A percentile compares a stretch with the other conserved stretches of the same genome.
Evolutionary conservation across 1,140 invertebrate species (phyloP).

Genomic region (Vanessa atalanta): DNA sequence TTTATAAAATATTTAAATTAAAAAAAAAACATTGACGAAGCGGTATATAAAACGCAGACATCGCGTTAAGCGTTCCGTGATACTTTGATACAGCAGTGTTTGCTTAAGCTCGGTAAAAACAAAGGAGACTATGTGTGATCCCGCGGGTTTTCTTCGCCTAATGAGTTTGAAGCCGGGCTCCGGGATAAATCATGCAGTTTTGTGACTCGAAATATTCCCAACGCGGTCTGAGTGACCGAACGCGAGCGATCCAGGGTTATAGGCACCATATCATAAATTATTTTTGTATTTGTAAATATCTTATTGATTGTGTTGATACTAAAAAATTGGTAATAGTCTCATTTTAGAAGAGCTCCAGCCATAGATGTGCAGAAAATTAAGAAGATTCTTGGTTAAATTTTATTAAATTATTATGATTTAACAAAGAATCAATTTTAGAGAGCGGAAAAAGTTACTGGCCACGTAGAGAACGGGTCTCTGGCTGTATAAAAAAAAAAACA

Average conservation of each 20-base stretch:
- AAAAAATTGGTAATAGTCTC: too few relatives aligned
- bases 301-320: too few relatives aligned
- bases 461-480: too few relatives aligned
- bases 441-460: too few relatives aligned
- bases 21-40: background rate
- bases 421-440: too few relatives aligned
- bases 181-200: constrained; percentile 70
- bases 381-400: too few relatives aligned
- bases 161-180: constrained; percentile 66
- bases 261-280: background rate
- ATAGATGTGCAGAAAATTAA: too few relatives aligned
- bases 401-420: too few relatives aligned
- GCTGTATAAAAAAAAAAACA: too few relatives aligned
- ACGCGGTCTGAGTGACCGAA: constrained; percentile 27
- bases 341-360: too few relatives aligned
- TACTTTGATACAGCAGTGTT: constrained; percentile 28
- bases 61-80: background rate
- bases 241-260: constrained; percentile 9
- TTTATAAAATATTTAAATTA: too few relatives aligned
- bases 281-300: background rate
- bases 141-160: constrained; percentile 60
- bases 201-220: constrained; percentile 54
- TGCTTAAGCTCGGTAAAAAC: constrained; percentile 43
- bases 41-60: constrained; percentile 1
- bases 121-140: constrained; percentile 59